Evolutionary conservation across 2,113 vertebrate species (phyloP), one percentile per base, ranked within the genome.

Genomic region (Silurus glanis): DNA sequence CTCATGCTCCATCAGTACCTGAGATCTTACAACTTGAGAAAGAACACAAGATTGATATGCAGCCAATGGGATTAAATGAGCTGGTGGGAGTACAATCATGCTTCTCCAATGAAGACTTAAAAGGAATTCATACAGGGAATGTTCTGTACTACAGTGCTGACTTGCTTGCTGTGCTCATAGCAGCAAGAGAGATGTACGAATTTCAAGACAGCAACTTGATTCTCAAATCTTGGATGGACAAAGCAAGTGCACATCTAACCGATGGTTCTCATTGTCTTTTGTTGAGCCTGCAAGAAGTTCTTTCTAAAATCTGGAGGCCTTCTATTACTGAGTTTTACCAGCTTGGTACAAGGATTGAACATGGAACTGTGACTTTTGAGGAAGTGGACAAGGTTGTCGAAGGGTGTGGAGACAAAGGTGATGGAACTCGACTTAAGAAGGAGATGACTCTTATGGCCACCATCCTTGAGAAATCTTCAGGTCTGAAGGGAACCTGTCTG

Each of bases 361-460:
- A 13, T 5, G 91, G 88, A 4, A 13, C 4, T 12, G 88, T 93
- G 86, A 92, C 90, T 8, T 90, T 95, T 28, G 13, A 82, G 82
- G 85, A 90, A 86, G 90, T 95, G 0, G 92, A 94, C 74, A 82
- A 6, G 72, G 85, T 90, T 75, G 66, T 95, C 83, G 0, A 47
- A 4, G 83, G 90, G 49, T 89, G 82, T 5, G 93, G 89, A 0
- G 93, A 94, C 80, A 45, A 55, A 21, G 93, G 92, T 19, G 89
- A 93, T 0, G 94, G 94, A 4, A 13, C 1, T 9, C 79, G 91
- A 0, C 58, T 95, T 80, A 79, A 37, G 72, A 90, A 28, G 58
- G 95, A 95, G 85, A 85, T 95, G 80, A 10, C 2, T 12, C 86
- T 94, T 83, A 93, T 95, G 93, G 88, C 80, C 0, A 75, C 78